These are phyloP conservation scores for Desoria tigrina DNA, from an alignment of 2,888 invertebrate species.

Conservation along the genomic window DNA sequence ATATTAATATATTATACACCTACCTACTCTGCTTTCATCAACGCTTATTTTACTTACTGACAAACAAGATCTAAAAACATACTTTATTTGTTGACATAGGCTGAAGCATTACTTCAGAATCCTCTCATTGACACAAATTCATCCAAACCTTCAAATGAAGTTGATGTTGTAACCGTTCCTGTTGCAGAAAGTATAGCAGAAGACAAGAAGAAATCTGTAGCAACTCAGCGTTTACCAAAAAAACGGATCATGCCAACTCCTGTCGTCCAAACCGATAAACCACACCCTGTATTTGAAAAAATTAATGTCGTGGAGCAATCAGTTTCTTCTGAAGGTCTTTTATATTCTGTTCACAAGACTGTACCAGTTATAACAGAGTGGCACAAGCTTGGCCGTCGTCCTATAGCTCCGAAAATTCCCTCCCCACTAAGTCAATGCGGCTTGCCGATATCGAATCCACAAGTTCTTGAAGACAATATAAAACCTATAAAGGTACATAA, in stretches of 20 bases:
- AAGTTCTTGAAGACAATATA: constrained; percentile 7
- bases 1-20: too few relatives aligned
- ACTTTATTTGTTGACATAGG: too few relatives aligned
- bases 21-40: too few relatives aligned
- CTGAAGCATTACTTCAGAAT: too few relatives aligned
- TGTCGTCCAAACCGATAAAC: neutral
- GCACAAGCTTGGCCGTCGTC: constrained; percentile 27
- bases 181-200: too few relatives aligned
- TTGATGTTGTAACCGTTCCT: too few relatives aligned
- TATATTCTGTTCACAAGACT: constrained; percentile 20
- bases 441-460: neutral
- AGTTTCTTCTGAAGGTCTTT: constrained; percentile 14
- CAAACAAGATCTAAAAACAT: neutral
- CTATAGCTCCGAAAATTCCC: constrained; percentile 35
- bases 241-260: constrained; percentile 35
- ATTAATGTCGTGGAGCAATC: constrained; percentile 22
- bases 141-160: too few relatives aligned
- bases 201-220: too few relatives aligned
- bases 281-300: constrained; percentile 29
- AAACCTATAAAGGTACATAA: too few relatives aligned
- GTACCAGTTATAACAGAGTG: constrained; percentile 17
- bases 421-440: neutral
- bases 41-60: neutral
- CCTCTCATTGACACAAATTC: too few relatives aligned
- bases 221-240: too few relatives aligned